Percentiles rank a stretch among this genome's conserved stretches.
phyloP scores from a whole-genome alignment of 2,113 vertebrate genomes.

The Eubucco bourcierii region DNA sequence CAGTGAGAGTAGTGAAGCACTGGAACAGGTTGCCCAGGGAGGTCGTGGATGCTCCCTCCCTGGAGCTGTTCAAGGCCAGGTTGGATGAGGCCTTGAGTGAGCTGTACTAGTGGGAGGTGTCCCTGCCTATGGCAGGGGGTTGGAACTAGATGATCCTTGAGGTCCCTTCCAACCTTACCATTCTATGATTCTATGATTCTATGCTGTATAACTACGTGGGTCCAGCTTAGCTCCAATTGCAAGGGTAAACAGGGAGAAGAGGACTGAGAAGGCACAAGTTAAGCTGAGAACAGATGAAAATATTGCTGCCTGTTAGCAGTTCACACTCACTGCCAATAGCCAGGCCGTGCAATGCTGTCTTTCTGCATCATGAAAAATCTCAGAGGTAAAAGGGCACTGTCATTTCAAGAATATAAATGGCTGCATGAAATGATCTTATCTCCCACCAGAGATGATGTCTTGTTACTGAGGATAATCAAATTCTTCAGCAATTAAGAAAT shows the following conservation, averaged over 20 bases:
- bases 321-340: not conserved
- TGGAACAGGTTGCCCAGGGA: too few species aligned
- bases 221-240: conserved; percentile 33
- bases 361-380: not conserved
- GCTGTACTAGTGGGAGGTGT: too few species aligned
- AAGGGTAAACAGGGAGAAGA: conserved; percentile 17
- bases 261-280: not conserved
- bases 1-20: too few species aligned
- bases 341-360: not conserved
- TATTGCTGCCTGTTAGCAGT: not conserved
- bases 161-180: too few species aligned
- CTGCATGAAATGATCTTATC: not conserved
- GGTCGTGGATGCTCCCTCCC: too few species aligned
- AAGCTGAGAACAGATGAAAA: not conserved
- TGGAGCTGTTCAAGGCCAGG: too few species aligned
- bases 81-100: too few species aligned
- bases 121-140: too few species aligned
- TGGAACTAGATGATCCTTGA: too few species aligned
- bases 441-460: not conserved
- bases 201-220: not conserved
- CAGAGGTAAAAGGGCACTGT: not conserved
- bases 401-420: not conserved
- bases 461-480: not conserved
- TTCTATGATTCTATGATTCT: too few species aligned
- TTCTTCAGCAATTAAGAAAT: not conserved